Evolutionary conservation across 1,140 invertebrate genomes (phyloP), one percentile per base, ranked within the genome.

Genomic region (Lycorma delicatula): DNA sequence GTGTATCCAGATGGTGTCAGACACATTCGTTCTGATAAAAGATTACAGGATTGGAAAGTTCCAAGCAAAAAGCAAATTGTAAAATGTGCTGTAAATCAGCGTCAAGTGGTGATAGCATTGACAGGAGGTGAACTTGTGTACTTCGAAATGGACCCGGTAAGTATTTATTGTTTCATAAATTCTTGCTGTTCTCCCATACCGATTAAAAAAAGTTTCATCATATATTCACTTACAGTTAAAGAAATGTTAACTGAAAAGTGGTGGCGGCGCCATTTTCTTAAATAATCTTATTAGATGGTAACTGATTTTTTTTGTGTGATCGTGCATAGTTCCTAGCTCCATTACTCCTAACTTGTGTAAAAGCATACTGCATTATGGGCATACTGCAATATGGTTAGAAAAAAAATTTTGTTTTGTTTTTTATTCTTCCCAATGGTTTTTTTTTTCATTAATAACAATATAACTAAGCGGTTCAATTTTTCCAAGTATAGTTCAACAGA

Each of bases 61-160:
- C 95, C 96, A 0, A 93, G 92, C 4, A 98, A 97, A 71, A 96
- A 97, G 66, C 90, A 87, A 0, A 99, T 99, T 60, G 87, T 95
- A 0, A 94, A 95, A 72, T 99, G 97, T 77, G 96, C 97, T 1
- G 91, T 99, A 0, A 99, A 99, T 76, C 92, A 97, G 69, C 78
- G 97, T 57, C 97, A 99, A 77, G 93, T 98, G 22, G 96, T 99
- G 0, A 98, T 99, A 62, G 96, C 97, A 1, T 74, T 99, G 4
- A 92, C 92, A 29, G 97, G 96, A 0, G 94, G 96, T 47, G 97
- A 99, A 78, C 75, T 99, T 20, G 94, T 99, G 16, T 99, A 99
- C 75, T 99, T 99, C 74, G 97, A 99, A 81, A 96, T 99, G 94
- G 96, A 99, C 74, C 87, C 90, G 61, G 93, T 96, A 83, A 86